Evolutionary conservation across 2,113 vertebrate genomes (phyloP), one percentile per base, ranked within the genome.

Genomic region (Cardinalis cardinalis): DNA sequence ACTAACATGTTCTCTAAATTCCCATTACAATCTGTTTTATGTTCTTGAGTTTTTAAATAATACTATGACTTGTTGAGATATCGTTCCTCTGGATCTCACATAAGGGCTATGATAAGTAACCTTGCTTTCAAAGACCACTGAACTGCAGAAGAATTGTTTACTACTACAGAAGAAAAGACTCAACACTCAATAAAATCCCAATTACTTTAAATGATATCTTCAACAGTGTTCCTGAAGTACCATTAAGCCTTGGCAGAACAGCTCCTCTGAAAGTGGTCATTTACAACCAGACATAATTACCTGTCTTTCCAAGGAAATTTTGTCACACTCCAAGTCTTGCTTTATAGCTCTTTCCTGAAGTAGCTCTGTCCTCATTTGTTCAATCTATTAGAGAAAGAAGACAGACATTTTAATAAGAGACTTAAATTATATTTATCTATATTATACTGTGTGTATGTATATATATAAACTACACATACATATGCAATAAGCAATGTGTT

Each of bases 321-420:
- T 99, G 98, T 99, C 99, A 96, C 99, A 99, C 95, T 99, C 99
- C 97, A 99, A 94, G 92, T 99, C 99, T 95, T 99, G 99, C 94
- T 97, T 98, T 87, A 96, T 88, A 85, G 98, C 97, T 97, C 98
- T 98, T 97, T 99, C 99, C 97, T 99, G 99, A 92, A 99, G 98
- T 24, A 99, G 97, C 93, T 99, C 99, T 44, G 94, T 98, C 94
- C 99, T 98, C 98, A 99, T 98, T 97, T 99, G 99, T 94, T 99
- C 99, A 96, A 99, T 98, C 99, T 99, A 89, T 96, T 93, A 97
- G 59, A 95, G 87, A 81, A 94, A 95, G 95, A 32, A 90, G 20
- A 63, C 40, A 83, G 56, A 76, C 5, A 52, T 70, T 43, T 56
- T 52, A 87, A 16, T 58, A 25, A 49, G 52, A 84, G 1, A 68